Base-by-base conservation (phyloP, 2,113 vertebrate species). In the Tor tambroides region DNA sequence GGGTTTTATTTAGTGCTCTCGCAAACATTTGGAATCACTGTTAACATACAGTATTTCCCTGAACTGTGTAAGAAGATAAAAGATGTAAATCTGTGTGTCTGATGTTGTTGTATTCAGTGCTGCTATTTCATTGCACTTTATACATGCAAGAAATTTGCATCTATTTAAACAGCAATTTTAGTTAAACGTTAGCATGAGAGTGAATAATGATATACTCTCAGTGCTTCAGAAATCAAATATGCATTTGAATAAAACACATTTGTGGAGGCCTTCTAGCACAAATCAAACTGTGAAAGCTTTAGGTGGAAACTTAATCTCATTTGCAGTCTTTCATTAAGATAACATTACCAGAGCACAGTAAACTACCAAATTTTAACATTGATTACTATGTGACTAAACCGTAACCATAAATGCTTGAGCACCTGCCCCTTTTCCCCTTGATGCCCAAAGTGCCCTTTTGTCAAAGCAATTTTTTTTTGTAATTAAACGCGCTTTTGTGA, bases 1-100 rank as follows among this genome's bases (percentile, higher is more conserved):
- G 90, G 69, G 35, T 59, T 83, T 77, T 89, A 86, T 94, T 93
- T 91, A 83, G 43, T 9, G 0, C 46, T 10, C 15, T 65, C 79
- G 85, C 71, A 92, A 92, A 92, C 90, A 83, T 91, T 93, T 91
- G 84, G 72, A 77, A 79, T 89, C n/a, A 15, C 38, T 54, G 67
- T 54, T 1, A 51, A 17, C 28, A 32, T 32, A n/a, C n/a, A n/a
- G n/a, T n/a, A 80, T n/a, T 79, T 76, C 41, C 12, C 74, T 21
- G n/a, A 77, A 28, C 41, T 26, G 43, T 10, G 23, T 15, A 46
- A 51, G 71, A 46, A 51, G 71, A 77, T 6, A 77, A 30, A 14
- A 28, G 4, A 3, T 69, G 65, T 12, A 30, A 69, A 69, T 69
- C 28, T 12, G 26, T 26, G 9, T 2, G 14, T 14, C 12, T 28